These are phyloP conservation scores for Lycodopsis pacificus DNA, from an alignment of 2,797 vertebrate species.

Conservation along the genomic window DNA sequence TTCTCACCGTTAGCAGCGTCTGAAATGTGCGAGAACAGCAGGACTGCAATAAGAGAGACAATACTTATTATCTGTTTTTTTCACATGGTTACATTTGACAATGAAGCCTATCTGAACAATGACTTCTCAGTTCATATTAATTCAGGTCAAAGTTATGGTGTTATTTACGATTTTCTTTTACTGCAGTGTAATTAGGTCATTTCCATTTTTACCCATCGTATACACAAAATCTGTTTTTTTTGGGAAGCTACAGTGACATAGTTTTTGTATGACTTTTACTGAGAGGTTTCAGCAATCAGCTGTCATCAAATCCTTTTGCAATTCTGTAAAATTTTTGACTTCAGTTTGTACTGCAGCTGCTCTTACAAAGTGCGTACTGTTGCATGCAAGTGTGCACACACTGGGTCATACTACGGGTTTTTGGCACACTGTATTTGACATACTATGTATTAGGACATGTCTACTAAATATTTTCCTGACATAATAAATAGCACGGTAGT, in stretches of 20 bases:
- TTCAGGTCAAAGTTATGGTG: too few species aligned
- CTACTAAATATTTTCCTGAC: neutral
- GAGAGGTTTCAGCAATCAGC: conserved; percentile 1
- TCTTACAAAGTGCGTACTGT: neutral
- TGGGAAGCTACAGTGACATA: neutral
- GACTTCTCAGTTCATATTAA: neutral
- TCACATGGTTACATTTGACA: neutral
- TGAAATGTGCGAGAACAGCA: neutral
- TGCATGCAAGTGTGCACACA: neutral
- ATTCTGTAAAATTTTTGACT: neutral
- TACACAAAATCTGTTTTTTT: neutral
- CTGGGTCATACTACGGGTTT: neutral
- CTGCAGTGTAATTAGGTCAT: neutral
- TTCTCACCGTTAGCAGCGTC: neutral
- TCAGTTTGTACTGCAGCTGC: too few species aligned
- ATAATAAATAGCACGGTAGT: neutral
- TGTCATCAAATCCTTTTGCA: neutral
- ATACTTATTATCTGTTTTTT: too few species aligned
- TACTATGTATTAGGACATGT: neutral
- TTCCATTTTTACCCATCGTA: neutral
- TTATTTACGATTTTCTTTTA: neutral
- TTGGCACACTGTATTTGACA: neutral
- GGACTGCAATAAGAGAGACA: neutral
- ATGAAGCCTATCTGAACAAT: neutral
- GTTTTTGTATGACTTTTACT: neutral